Evolutionary conservation across 2,888 invertebrate genomes (phyloP).

Genomic region (Agrotis exclamationis): DNA sequence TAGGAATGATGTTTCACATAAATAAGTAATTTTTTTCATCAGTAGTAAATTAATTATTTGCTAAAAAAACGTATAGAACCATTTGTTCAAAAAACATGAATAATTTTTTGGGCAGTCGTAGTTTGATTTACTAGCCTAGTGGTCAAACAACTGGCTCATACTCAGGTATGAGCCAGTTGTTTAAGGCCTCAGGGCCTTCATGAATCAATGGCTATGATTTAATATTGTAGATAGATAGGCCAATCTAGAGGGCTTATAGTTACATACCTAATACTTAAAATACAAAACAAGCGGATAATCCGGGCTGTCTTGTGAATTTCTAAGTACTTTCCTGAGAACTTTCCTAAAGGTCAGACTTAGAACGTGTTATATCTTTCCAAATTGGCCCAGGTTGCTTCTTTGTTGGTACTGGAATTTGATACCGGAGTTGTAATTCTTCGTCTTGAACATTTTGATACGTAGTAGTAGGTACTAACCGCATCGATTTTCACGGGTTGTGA

Average conservation of each 20-base stretch:
- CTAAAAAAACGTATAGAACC: no score
- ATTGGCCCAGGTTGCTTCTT: conserved; percentile 7
- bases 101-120: no score
- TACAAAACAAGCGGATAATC: conserved; percentile 15
- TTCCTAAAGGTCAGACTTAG: conserved; percentile 14
- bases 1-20: no score
- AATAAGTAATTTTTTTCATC: no score
- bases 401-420: not conserved
- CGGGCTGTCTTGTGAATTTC: conserved; percentile 13
- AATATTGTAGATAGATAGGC: not conserved
- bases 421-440: conserved; percentile 7
- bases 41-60: no score
- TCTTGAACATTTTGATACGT: not conserved
- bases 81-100: no score
- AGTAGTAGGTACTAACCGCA: not conserved
- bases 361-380: conserved; percentile 32
- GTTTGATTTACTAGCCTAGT: no score
- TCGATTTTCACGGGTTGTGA: not conserved
- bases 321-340: conserved; percentile 7
- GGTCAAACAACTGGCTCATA: not conserved
- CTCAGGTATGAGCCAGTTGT: no score
- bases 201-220: not conserved
- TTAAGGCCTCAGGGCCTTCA: no score
- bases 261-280: conserved; percentile 10
- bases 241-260: not conserved